Evolutionary conservation across 2,888 invertebrate species (phyloP), one percentile per base, ranked within the genome.

Genomic region (Dinocampus coccinellae): DNA sequence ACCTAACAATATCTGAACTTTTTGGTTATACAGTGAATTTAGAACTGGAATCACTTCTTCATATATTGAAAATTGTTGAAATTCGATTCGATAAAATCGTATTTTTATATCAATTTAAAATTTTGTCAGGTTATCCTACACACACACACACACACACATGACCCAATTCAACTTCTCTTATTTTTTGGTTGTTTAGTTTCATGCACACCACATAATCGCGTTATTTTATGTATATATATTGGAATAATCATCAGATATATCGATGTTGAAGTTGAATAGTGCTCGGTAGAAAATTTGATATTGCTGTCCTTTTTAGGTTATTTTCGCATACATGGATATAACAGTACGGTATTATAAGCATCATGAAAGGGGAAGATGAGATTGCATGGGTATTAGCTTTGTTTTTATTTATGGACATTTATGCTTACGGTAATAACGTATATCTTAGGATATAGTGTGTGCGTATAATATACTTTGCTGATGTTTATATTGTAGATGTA

Each of bases 391-490:
- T 75, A 75, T 73, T 75, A 75, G 52, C 67, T 73, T 24, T 61
- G 11, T 39, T 26, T 66, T 72, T 74, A 75, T 75, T 75, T 75
- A 72, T 72, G 70, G 73, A 69, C 66, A 36, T 67, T 29, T 16
- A 58, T 58, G 7, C 47, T 47, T 47, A 16, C 47, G 16, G 47
- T 47, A 47, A 16, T 3, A 47, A n/a, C 16, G 47, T 47, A 47
- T 9, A 20, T 47, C 47, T 47, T 20, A 47, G 16, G 16, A 47
- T 16, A 47, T 7, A 16, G 16, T 47, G 16, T 16, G 16, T n/a
- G 47, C n/a, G 6, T 47, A 47, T 20, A 47, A n/a, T 47, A n/a
- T 16, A 47, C 47, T 47, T n/a, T 6, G 16, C 47, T 7, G 47
- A 16, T 20, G 20, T 16, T 47, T 47, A 47, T 16, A 20, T 16